Evolutionary conservation across 2,888 invertebrate genomes (phyloP).

Genomic region (Leptinotarsa peninsularis): DNA sequence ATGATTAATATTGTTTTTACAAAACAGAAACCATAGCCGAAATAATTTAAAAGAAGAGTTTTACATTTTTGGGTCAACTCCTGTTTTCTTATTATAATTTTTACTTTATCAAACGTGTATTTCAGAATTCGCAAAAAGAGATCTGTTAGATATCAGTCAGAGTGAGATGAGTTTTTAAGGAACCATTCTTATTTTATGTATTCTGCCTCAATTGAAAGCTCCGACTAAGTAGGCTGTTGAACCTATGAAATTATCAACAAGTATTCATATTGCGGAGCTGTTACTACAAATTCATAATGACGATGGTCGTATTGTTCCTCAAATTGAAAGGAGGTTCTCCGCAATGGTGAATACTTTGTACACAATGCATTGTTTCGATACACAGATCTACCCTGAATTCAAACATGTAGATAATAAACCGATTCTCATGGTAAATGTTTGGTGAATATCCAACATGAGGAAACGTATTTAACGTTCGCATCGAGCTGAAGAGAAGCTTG

Average conservation of each 20-base stretch:
- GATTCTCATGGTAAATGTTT: conserved; percentile 10
- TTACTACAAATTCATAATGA: conserved; percentile 12
- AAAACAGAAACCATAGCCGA: too few species aligned
- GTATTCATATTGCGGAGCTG: conserved; percentile 16
- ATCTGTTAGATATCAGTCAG: too few species aligned
- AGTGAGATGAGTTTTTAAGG: too few species aligned
- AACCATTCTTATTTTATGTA: too few species aligned
- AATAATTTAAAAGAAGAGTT: too few species aligned
- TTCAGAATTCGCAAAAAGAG: too few species aligned
- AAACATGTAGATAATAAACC: conserved; percentile 1
- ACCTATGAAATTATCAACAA: conserved; percentile 21
- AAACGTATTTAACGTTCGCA: not conserved
- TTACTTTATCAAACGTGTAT: too few species aligned
- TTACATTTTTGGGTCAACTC: too few species aligned
- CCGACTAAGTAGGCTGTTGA: not conserved
- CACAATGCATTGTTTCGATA: conserved; percentile 24
- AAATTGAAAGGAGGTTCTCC: conserved; percentile 2
- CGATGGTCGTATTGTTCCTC: conserved; percentile 13
- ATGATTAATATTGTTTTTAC: too few species aligned
- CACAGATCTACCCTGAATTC: not conserved
- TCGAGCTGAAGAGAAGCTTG: not conserved
- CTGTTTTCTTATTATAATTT: too few species aligned
- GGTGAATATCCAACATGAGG: conserved; percentile 8
- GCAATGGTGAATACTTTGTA: conserved; percentile 28
- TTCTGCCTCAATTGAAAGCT: not conserved